phyloP scores from a whole-genome alignment of 2,797 vertebrate genomes.

The Bradypus variegatus region DNA sequence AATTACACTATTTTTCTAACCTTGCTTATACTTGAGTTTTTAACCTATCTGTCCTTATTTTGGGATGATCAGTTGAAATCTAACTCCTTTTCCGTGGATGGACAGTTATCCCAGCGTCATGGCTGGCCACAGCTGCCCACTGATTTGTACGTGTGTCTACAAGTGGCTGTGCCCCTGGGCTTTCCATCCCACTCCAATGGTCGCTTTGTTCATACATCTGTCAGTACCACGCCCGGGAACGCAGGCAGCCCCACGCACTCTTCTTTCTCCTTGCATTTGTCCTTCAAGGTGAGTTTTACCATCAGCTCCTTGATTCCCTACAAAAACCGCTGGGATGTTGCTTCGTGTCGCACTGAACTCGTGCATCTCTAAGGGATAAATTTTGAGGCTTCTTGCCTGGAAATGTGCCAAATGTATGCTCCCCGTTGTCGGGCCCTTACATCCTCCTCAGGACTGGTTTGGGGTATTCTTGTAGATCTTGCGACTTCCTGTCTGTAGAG shows the following conservation, averaged over 20 bases:
- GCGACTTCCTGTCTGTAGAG: not conserved
- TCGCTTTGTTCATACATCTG: not conserved
- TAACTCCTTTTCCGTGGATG: no score
- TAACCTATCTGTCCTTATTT: not conserved
- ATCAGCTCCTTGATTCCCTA: not conserved
- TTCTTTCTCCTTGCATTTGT: not conserved
- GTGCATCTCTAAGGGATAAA: no score
- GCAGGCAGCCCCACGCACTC: no score
- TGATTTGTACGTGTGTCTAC: rapidly evolving
- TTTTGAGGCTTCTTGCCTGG: not conserved
- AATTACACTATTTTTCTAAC: not conserved
- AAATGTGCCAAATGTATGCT: not conserved
- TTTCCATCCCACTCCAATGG: not conserved
- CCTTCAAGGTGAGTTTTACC: not conserved
- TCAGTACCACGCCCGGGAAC: not conserved
- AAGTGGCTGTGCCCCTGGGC: not conserved
- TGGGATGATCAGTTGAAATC: not conserved
- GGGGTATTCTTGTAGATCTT: conserved; percentile 19
- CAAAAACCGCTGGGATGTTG: not conserved
- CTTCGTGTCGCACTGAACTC: not conserved
- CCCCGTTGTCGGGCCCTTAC: not conserved
- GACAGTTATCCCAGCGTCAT: no score
- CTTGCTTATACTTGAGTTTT: not conserved
- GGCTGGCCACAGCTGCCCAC: no score
- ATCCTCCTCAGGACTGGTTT: conserved; percentile 16